Evolutionary conservation across 2,113 vertebrate species (phyloP), one percentile per base, ranked within the genome.

Genomic region (Bambusicola thoracicus): DNA sequence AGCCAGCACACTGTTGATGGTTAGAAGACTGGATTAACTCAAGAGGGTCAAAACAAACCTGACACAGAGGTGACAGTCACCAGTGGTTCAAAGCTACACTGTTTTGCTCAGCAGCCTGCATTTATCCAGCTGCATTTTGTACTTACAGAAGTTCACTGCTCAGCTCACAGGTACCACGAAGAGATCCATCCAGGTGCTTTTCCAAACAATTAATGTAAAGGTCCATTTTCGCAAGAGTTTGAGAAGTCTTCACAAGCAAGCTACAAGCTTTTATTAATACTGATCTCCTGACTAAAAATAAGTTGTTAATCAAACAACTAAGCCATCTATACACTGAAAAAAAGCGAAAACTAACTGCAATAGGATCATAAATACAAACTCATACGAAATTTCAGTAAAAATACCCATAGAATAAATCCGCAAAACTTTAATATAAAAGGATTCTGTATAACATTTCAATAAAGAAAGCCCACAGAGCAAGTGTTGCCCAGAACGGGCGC

Each of bases 361-460:
- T 77, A 62, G 13, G 36, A 24, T 61, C 41, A 94, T 90, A 93
- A 89, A 95, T 83, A 97, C 79, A 87, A 95, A 83, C 77, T 95
- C 93, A 95, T 95, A 92, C 55, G 61, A 44, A 68, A 90, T 90
- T 93, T 74, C 67, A 87, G 73, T 95, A 96, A 85, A 97, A 96
- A 95, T 81, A 86, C 3, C 34, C 78, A 21, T 30, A 75, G 69
- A 72, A 91, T 59, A 78, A 79, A 66, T 82, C 27, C 51, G 66
- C 69, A 88, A 65, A 38, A 29, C 51, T 85, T 96, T 41, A 34
- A 88, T 48, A 87, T 79, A 78, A 94, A 85, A 69, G 27, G 27
- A 79, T 25, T 40, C 66, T 70, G 51, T 62, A 51, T 25, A 76
- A 87, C 78, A 82, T 65, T 78, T 89, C 56, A 87, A 88, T 9